Base-by-base conservation (phyloP, 2,113 vertebrate species). In the Leiothrix lutea region DNA sequence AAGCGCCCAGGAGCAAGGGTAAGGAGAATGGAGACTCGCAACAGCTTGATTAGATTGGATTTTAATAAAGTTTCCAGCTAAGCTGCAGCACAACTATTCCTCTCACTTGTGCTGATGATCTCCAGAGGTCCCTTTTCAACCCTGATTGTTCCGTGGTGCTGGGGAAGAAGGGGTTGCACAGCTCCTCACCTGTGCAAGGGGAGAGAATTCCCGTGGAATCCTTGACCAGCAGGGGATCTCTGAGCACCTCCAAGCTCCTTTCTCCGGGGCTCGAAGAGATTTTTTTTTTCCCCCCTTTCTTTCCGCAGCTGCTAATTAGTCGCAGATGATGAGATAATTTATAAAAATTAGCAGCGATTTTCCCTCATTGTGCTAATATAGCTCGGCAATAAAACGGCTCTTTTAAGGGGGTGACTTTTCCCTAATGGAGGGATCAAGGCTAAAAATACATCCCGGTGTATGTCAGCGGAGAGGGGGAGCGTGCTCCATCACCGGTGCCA, bases 291-390 rank as follows among this genome's bases (percentile, higher is more conserved):
- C 14, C 0, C 0, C 9, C 83, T 69, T 31, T 96, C 93, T 95
- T 97, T 86, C 54, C 6, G 50, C 95, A 95, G 97, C 97, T 97
- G 98, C 96, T 98, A 98, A 98, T 98, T 97, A 97, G 96, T 93
- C 89, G 95, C 96, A 97, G 97, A 98, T 98, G 98, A 98, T 98
- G 97, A 98, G 98, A 97, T 98, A 98, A 98, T 98, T 98, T 97
- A 96, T 98, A 98, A 98, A 98, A 98, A 98, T 98, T 97, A 97
- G 96, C 66, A 95, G 86, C 38, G 91, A 98, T 98, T 98, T 97
- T 96, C 96, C 92, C 97, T 97, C 97, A 96, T 98, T 97, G 97
- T 97, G 96, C 94, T 97, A 92, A 94, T 97, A 96, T 80, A 47
- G 26, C 94, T 31, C n/a, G 92, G 95, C 95, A 97, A 95, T 97